These are phyloP conservation scores for Salvelinus alpinus DNA, from an alignment of 2,113 vertebrate species.

Conservation along the genomic window DNA sequence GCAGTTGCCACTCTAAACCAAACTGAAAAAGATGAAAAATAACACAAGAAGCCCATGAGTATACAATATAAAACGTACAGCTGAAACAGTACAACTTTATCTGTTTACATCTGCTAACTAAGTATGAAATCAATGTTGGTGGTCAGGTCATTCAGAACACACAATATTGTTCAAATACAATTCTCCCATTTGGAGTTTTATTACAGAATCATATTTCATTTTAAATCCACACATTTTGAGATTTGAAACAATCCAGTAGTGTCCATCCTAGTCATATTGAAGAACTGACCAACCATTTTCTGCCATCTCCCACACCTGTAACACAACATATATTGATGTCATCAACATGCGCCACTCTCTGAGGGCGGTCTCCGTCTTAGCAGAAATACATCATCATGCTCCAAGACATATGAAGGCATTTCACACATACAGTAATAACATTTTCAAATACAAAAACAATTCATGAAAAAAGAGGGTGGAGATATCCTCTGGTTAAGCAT, in stretches of 20 bases:
- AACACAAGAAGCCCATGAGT: not conserved
- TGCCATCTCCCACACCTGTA: constrained; percentile 21
- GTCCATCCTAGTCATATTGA: constrained; percentile 17
- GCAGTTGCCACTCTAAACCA: not conserved
- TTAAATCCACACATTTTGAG: constrained; percentile 35
- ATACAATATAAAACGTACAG: not conserved
- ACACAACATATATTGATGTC: constrained; percentile 32
- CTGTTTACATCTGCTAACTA: not conserved
- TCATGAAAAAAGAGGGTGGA: constrained; percentile 33
- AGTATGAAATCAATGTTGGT: not conserved
- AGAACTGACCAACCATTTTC: constrained; percentile 34
- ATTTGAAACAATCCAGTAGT: constrained; percentile 37
- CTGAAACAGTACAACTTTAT: not conserved
- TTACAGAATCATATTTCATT: constrained; percentile 29
- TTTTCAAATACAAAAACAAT: constrained; percentile 52
- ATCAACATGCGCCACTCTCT: constrained; percentile 41
- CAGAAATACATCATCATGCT: constrained; percentile 61
- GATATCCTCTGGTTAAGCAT: constrained; percentile 28
- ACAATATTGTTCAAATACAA: constrained; percentile 1
- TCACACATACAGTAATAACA: constrained; percentile 58
- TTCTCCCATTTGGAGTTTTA: not conserved
- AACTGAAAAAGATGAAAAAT: not conserved
- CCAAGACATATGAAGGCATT: constrained; percentile 62
- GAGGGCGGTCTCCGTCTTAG: constrained; percentile 51
- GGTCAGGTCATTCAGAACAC: not conserved